A percentile compares a stretch with the other conserved stretches of the same genome.
Evolutionary conservation across 2,888 invertebrate species (phyloP).

Genomic region (Beris morrisii): DNA sequence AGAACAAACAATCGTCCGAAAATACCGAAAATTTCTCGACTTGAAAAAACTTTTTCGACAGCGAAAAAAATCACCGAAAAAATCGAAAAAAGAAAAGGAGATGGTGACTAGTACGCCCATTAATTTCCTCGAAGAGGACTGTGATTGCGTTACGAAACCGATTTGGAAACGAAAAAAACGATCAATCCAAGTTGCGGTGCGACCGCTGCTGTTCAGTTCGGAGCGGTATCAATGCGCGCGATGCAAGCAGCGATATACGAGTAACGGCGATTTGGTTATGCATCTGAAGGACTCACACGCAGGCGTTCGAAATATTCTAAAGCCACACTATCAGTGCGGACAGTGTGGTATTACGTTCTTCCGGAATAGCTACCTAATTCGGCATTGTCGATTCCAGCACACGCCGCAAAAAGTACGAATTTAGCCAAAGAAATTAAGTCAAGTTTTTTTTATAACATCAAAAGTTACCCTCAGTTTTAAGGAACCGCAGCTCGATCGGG

Average conservation of each 20-base stretch:
- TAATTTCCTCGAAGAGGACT: constrained; percentile 36
- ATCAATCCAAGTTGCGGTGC: constrained; percentile 1
- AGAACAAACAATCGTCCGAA: constrained; percentile 7
- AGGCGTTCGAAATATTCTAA: constrained; percentile 28
- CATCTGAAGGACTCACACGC: constrained; percentile 35
- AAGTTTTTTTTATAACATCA: not conserved
- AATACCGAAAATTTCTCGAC: constrained; percentile 27
- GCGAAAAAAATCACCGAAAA: not conserved
- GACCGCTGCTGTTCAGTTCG: constrained; percentile 33
- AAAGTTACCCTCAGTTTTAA: too few relatives aligned
- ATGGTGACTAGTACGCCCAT: constrained; percentile 41
- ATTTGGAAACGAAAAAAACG: constrained; percentile 7
- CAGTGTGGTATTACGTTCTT: constrained; percentile 38
- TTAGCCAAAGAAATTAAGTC: constrained; percentile 5
- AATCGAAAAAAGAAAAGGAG: constrained; percentile 1
- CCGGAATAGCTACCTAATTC: constrained; percentile 35
- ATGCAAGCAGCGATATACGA: constrained; percentile 37
- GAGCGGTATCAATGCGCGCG: constrained; percentile 40
- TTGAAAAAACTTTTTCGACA: constrained; percentile 22
- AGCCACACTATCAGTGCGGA: constrained; percentile 38
- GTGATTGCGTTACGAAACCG: constrained; percentile 14
- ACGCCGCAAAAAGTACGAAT: constrained; percentile 20
- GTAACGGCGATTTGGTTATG: constrained; percentile 37
- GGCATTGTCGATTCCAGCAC: constrained; percentile 37
- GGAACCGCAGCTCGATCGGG: too few relatives aligned